Evolutionary conservation across 2,797 vertebrate species (phyloP).

Genomic region (Propithecus perrieri): DNA sequence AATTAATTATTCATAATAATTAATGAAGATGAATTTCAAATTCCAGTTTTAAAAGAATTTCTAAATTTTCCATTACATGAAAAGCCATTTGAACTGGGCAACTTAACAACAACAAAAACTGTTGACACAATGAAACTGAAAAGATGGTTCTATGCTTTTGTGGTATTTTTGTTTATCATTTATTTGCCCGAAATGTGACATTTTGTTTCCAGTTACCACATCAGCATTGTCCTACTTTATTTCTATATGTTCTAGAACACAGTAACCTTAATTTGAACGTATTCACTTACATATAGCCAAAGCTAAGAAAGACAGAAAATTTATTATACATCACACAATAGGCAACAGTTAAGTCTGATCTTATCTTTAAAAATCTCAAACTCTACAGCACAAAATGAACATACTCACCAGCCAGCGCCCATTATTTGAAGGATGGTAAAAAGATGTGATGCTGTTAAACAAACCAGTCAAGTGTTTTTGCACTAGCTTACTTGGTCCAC

Average conservation of each 20-base stretch:
- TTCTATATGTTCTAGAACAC: neutral
- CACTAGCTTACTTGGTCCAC: conserved; percentile 96
- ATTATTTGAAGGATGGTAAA: conserved; percentile 98
- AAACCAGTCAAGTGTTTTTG: conserved; percentile 96
- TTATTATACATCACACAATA: neutral
- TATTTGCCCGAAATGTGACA: neutral
- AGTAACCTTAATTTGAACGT: neutral
- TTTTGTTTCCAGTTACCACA: neutral
- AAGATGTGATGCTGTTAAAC: conserved; percentile 97
- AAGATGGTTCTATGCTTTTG: neutral
- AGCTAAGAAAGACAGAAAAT: neutral
- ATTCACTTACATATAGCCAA: neutral
- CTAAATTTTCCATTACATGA: conserved; percentile 20
- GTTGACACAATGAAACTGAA: neutral
- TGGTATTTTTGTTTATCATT: neutral
- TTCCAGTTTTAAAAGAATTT: conserved; percentile 39
- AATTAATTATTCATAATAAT: neutral
- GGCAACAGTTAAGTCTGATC: neutral
- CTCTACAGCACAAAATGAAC: neutral
- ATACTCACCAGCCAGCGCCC: conserved; percentile 98
- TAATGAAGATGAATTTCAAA: conserved; percentile 5
- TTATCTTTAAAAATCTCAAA: neutral
- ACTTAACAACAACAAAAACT: neutral
- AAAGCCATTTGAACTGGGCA: conserved; percentile 9
- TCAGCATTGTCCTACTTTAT: neutral